Percentiles rank a stretch among this genome's conserved stretches.
These are phyloP conservation scores for Bembecia ichneumoniformis DNA, from an alignment of 2,888 invertebrate genomes.

Conservation along the genomic window DNA sequence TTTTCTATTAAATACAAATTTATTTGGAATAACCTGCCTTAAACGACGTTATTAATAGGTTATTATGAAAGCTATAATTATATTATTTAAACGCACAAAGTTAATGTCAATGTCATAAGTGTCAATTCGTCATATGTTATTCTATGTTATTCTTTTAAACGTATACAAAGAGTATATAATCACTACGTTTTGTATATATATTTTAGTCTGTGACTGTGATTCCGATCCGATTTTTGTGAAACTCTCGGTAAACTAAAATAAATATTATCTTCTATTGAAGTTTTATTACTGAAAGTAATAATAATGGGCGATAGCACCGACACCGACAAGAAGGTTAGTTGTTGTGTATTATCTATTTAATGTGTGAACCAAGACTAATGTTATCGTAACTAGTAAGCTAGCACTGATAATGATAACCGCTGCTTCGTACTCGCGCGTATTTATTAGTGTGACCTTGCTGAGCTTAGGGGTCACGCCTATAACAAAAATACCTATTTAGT, in stretches of 20 bases:
- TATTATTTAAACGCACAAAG: background rate
- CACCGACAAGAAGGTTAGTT: constrained; percentile 49
- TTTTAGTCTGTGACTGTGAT: too few relatives aligned
- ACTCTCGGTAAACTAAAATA: background rate
- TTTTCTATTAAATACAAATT: too few relatives aligned
- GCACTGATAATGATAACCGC: background rate
- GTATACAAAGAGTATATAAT: too few relatives aligned
- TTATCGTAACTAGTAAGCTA: constrained; percentile 12
- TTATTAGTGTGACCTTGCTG: constrained; percentile 45
- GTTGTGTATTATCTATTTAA: constrained; percentile 24
- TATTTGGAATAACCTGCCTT: too few relatives aligned
- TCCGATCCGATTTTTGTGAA: background rate
- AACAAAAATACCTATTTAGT: background rate
- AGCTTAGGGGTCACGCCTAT: constrained; percentile 39
- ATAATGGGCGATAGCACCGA: constrained; percentile 45
- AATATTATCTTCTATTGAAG: background rate
- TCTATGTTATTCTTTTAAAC: too few relatives aligned
- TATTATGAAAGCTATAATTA: too few relatives aligned
- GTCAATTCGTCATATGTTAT: background rate
- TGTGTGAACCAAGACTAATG: constrained; percentile 16
- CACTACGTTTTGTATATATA: too few relatives aligned
- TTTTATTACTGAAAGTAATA: constrained; percentile 26
- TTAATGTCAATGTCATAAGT: background rate
- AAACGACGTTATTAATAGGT: too few relatives aligned
- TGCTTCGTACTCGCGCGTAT: constrained; percentile 13